Percentiles rank a stretch among this genome's conserved stretches.
Conservation (phyloP, 2,888 invertebrate species). For the Chironomus riparius region DNA sequence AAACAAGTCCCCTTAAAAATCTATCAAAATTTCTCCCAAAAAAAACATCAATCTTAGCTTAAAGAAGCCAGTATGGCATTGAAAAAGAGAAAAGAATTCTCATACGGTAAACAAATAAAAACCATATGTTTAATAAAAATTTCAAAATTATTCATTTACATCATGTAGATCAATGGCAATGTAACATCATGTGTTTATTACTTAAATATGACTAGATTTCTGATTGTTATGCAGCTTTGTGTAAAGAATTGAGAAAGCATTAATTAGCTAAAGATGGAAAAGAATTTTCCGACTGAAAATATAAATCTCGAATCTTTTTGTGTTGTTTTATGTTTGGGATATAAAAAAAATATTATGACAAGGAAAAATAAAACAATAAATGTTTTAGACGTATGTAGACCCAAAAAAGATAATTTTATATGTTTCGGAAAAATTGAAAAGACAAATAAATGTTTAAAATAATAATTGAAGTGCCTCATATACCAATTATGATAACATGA, state of each 20-base stretch:
- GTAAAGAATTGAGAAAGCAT: background rate
- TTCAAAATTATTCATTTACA: constrained; percentile 16
- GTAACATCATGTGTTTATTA: background rate
- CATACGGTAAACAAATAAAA: constrained; percentile 1
- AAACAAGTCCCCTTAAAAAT: too few relatives aligned
- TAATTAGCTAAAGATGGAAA: background rate
- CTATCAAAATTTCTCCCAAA: too few relatives aligned
- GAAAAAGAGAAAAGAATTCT: background rate
- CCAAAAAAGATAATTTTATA: too few relatives aligned
- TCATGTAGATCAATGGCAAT: background rate
- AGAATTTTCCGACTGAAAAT: background rate
- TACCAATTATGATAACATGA: too few relatives aligned
- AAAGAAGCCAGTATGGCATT: background rate
- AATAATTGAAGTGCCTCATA: too few relatives aligned
- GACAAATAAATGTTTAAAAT: too few relatives aligned
- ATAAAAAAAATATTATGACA: too few relatives aligned
- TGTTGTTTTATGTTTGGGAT: background rate
- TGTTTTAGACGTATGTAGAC: too few relatives aligned
- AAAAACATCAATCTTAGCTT: background rate
- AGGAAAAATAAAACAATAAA: too few relatives aligned
- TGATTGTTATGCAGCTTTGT: too few relatives aligned
- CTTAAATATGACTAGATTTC: background rate
- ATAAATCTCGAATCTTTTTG: background rate
- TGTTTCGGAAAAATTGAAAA: too few relatives aligned
- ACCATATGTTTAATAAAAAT: constrained; percentile 8